Evolutionary conservation across 2,113 vertebrate species (phyloP).

Genomic region (Andinoacara biseriatus): DNA sequence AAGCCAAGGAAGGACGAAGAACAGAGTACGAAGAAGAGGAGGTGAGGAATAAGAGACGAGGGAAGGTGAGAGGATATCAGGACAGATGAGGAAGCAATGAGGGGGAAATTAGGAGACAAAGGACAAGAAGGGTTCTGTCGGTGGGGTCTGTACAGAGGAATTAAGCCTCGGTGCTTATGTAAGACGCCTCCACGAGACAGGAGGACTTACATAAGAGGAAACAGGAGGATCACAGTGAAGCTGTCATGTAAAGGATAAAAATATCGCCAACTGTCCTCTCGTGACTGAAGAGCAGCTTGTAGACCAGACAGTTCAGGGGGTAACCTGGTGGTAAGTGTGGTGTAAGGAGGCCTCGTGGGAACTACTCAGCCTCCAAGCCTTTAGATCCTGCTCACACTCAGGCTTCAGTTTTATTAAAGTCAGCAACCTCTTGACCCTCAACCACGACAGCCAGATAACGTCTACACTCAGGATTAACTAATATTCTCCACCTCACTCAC

Average conservation of each 20-base stretch:
- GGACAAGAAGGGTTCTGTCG: constrained; percentile 8
- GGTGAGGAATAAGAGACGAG: neutral
- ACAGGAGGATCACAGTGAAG: neutral
- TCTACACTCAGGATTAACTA: neutral
- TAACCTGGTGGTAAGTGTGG: neutral
- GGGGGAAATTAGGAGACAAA: neutral
- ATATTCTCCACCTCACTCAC: too few relatives aligned
- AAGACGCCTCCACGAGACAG: constrained; percentile 57
- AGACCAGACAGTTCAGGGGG: neutral
- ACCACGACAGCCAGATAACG: neutral
- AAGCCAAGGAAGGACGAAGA: neutral
- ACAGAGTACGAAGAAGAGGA: neutral
- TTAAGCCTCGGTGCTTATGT: constrained; percentile 52
- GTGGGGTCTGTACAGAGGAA: constrained; percentile 23
- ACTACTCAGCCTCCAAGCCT: too few relatives aligned
- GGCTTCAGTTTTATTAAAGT: too few relatives aligned
- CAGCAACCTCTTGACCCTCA: neutral
- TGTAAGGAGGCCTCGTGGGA: rapidly evolving
- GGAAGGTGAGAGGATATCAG: neutral
- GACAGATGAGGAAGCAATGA: neutral
- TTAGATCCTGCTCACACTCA: neutral
- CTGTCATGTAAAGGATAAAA: neutral
- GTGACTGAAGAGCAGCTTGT: neutral
- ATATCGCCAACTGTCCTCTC: neutral
- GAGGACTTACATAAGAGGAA: constrained; percentile 51